Percentiles rank a stretch among this genome's conserved stretches.
Conservation (phyloP, 2,888 invertebrate genomes). For the Oegoconia quadripuncta region DNA sequence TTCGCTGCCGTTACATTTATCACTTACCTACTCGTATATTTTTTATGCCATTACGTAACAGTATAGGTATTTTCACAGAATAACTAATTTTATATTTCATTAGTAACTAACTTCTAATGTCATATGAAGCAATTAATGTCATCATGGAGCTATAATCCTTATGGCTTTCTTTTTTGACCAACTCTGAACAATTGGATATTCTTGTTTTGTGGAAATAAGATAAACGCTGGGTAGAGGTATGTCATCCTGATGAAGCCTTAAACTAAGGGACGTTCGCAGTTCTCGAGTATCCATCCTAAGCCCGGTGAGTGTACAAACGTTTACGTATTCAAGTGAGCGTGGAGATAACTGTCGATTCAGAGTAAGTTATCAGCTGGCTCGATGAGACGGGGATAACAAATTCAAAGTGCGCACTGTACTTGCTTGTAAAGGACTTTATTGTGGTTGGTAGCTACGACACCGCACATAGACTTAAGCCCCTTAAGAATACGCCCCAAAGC, state of each 20-base stretch:
- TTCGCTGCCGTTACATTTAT: slow-evolving; percentile 15
- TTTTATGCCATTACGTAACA: slow-evolving; percentile 15
- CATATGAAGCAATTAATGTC: no score
- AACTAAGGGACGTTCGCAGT: slow-evolving; percentile 1
- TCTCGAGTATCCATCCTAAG: neutral
- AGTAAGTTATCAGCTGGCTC: neutral
- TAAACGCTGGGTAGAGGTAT: slow-evolving; percentile 15
- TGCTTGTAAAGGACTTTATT: neutral
- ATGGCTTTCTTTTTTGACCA: no score
- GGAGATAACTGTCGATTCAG: neutral
- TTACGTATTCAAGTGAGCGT: slow-evolving; percentile 1
- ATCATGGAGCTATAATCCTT: no score
- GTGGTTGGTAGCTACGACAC: neutral
- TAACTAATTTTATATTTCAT: no score
- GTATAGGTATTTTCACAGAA: no score
- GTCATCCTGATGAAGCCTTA: neutral
- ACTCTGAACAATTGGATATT: no score
- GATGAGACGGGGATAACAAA: slow-evolving; percentile 3
- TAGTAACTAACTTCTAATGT: no score
- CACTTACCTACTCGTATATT: slow-evolving; percentile 29
- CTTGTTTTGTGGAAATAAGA: no score
- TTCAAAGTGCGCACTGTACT: neutral
- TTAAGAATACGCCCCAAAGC: no score
- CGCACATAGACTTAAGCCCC: no score
- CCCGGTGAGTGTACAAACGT: neutral